phyloP scores from a whole-genome alignment of 2,797 vertebrate species.

The Malurus leucopterus region DNA sequence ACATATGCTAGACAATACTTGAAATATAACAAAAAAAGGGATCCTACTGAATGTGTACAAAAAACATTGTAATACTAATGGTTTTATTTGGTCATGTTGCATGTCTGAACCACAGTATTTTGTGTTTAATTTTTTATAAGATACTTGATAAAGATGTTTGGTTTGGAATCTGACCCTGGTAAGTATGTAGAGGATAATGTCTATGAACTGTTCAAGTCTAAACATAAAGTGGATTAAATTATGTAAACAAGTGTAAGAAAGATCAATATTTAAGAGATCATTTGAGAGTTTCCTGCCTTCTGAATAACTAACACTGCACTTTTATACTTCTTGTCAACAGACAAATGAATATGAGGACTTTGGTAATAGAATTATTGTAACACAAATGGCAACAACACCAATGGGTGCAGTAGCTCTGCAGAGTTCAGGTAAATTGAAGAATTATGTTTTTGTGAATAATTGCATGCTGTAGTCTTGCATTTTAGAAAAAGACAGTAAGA shows the following conservation, averaged over 20 bases:
- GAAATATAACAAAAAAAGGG: background rate
- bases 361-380: conserved; percentile 86
- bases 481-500: background rate
- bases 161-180: background rate
- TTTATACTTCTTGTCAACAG: conserved; percentile 63
- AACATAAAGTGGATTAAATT: background rate
- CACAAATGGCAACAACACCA: conserved; percentile 87
- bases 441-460: background rate
- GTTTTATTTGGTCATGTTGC: background rate
- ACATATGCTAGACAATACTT: background rate
- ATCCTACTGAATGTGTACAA: background rate
- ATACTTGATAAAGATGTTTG: background rate
- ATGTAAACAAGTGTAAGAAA: background rate
- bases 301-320: background rate
- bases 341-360: conserved; percentile 86
- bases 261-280: background rate
- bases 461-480: background rate
- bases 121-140: background rate
- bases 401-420: conserved; percentile 81
- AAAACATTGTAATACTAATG: fast-evolving
- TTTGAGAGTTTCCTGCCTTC: background rate
- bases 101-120: background rate
- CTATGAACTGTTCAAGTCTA: background rate
- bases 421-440: conserved; percentile 79
- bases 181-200: background rate